phyloP scores from a whole-genome alignment of 2,797 vertebrate genomes.

The Mus spretus region DNA sequence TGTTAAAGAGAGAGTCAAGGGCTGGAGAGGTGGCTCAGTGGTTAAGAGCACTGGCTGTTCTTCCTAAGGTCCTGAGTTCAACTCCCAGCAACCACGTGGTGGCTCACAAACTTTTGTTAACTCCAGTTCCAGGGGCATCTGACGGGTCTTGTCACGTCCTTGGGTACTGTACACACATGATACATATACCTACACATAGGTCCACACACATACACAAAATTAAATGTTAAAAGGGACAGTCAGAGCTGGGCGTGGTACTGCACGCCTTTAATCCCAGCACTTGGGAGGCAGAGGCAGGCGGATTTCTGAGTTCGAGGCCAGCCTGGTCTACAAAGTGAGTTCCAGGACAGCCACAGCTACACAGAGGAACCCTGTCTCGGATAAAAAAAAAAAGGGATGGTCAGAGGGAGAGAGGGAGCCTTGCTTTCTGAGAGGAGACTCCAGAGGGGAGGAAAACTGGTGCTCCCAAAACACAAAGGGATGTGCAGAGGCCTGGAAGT shows the following conservation, averaged over 20 bases:
- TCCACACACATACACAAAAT: neutral
- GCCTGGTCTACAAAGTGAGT: too few relatives aligned
- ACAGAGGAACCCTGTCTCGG: too few relatives aligned
- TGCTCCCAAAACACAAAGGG: too few relatives aligned
- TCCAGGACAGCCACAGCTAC: too few relatives aligned
- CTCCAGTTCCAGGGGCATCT: too few relatives aligned
- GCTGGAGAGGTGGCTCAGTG: neutral
- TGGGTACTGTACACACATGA: neutral
- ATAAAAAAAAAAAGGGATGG: too few relatives aligned
- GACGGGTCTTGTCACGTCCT: neutral
- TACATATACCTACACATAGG: too few relatives aligned
- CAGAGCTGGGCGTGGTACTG: neutral
- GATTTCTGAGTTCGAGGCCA: too few relatives aligned
- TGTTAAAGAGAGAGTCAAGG: neutral
- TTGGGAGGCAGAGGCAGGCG: too few relatives aligned
- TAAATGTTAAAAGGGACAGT: neutral
- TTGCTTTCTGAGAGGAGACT: neutral
- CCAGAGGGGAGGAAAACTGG: neutral
- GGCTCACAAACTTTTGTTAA: neutral
- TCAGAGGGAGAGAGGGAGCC: neutral
- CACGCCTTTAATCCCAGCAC: too few relatives aligned
- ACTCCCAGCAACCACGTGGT: neutral
- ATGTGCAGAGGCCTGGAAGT: slow-evolving; percentile 36
- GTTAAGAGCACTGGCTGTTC: neutral
- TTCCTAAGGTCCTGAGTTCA: neutral